Percentiles rank a stretch among this genome's conserved stretches.
These are phyloP conservation scores for Pomacea canaliculata DNA, from an alignment of 2,888 invertebrate genomes.

Conservation along the genomic window DNA sequence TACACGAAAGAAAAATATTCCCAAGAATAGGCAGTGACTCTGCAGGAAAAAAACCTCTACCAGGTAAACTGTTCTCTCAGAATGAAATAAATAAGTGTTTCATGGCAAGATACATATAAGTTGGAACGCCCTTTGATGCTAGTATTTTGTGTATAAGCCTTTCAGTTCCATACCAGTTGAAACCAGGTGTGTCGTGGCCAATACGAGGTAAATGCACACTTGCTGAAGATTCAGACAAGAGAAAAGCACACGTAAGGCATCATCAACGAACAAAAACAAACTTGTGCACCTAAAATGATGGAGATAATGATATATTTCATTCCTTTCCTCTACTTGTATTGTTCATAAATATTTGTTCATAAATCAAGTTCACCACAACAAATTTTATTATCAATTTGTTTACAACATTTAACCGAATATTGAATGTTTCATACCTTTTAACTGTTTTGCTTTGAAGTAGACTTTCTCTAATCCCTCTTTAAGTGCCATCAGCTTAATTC, in stretches of 20 bases:
- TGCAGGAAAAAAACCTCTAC: background rate
- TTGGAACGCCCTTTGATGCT: constrained; percentile 62
- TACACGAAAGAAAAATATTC: no score
- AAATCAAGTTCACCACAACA: no score
- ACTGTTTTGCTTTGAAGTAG: constrained; percentile 53
- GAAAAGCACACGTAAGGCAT: background rate
- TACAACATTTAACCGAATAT: no score
- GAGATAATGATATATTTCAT: background rate
- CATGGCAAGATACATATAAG: constrained; percentile 67
- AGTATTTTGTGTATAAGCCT: constrained; percentile 66
- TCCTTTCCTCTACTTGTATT: background rate
- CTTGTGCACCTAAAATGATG: background rate
- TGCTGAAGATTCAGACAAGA: constrained; percentile 46
- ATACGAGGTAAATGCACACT: constrained; percentile 69
- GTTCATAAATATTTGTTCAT: no score
- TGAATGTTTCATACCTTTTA: constrained; percentile 51
- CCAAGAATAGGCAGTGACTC: background rate
- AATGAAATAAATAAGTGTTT: background rate
- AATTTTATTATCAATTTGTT: no score
- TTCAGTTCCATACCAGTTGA: constrained; percentile 71
- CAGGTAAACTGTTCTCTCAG: background rate
- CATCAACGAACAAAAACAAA: background rate
- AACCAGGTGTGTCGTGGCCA: constrained; percentile 67
- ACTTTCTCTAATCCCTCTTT: constrained; percentile 58
- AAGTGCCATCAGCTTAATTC: constrained; percentile 62